Evolutionary conservation across 2,113 vertebrate genomes (phyloP).

Genomic region (Silurus asotus): DNA sequence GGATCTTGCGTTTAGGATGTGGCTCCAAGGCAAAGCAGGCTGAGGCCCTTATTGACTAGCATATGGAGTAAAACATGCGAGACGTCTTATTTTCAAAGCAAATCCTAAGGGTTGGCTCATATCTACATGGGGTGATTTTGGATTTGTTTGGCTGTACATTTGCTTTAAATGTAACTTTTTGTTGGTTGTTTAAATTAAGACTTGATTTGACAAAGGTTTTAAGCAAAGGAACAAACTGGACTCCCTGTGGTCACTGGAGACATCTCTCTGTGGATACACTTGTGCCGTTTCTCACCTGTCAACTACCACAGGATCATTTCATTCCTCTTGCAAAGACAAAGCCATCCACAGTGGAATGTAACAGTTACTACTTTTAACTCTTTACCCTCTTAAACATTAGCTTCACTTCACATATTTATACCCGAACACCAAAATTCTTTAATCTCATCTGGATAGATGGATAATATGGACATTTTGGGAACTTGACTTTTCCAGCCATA

Average conservation of each 20-base stretch:
- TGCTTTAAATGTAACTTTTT: background rate
- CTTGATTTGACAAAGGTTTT: background rate
- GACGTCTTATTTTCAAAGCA: conserved; percentile 79
- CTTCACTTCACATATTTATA: background rate
- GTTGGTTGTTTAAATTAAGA: background rate
- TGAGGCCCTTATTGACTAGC: conserved; percentile 80
- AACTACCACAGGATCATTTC: conserved; percentile 65
- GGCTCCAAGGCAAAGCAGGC: conserved; percentile 70
- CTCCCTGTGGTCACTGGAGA: conserved; percentile 61
- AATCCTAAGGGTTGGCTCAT: conserved; percentile 56
- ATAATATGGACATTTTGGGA: too few species aligned
- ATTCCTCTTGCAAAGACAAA: conserved; percentile 63
- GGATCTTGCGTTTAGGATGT: conserved; percentile 69
- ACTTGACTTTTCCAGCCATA: too few species aligned
- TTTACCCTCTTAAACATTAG: background rate
- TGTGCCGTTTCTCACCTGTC: conserved; percentile 75
- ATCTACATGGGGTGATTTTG: conserved; percentile 40
- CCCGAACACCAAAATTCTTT: background rate
- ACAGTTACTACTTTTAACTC: background rate
- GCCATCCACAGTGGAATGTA: conserved; percentile 15
- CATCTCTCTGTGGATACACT: conserved; percentile 64
- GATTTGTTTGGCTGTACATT: background rate
- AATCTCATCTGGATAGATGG: too few species aligned
- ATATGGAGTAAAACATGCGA: conserved; percentile 80
- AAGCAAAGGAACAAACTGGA: background rate